A percentile compares a stretch with the other conserved stretches of the same genome.
These are phyloP conservation scores for Drosophila neonasuta DNA, from an alignment of 2,888 invertebrate species.

Conservation along the genomic window DNA sequence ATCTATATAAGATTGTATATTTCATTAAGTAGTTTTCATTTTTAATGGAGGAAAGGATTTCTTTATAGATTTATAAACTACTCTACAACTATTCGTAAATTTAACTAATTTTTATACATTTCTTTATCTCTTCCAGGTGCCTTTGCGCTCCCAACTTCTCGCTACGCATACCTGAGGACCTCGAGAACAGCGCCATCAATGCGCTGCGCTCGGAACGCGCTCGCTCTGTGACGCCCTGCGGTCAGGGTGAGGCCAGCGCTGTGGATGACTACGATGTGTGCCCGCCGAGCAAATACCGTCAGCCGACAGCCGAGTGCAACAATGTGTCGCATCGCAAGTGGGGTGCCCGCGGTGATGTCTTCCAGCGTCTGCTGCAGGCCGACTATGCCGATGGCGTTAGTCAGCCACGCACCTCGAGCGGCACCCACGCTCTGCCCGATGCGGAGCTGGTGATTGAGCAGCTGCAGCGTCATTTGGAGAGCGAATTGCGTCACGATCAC, in stretches of 20 bases:
- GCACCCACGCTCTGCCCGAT: conserved; percentile 85
- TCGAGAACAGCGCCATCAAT: conserved; percentile 71
- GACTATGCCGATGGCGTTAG: conserved; percentile 86
- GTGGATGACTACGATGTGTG: conserved; percentile 83
- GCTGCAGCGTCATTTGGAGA: conserved; percentile 84
- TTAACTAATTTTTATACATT: neutral
- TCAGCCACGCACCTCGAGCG: conserved; percentile 83
- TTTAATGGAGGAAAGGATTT: no score
- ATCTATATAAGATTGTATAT: no score
- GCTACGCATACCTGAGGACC: conserved; percentile 79
- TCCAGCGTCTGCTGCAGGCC: conserved; percentile 88
- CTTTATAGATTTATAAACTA: no score
- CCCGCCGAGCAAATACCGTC: conserved; percentile 91
- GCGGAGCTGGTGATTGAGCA: conserved; percentile 85
- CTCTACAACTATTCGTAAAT: no score
- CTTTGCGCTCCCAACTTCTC: conserved; percentile 60
- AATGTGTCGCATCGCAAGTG: conserved; percentile 92
- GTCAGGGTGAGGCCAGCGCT: conserved; percentile 39
- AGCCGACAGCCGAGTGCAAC: conserved; percentile 92
- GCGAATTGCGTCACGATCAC: conserved; percentile 86
- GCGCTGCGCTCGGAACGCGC: conserved; percentile 75
- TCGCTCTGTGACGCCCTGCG: conserved; percentile 69
- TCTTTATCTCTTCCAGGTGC: conserved; percentile 65
- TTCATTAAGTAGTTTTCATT: no score
- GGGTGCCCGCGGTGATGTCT: conserved; percentile 91